phyloP scores from a whole-genome alignment of 2,888 invertebrate genomes.

The Dyspetes luteomarginatus region DNA sequence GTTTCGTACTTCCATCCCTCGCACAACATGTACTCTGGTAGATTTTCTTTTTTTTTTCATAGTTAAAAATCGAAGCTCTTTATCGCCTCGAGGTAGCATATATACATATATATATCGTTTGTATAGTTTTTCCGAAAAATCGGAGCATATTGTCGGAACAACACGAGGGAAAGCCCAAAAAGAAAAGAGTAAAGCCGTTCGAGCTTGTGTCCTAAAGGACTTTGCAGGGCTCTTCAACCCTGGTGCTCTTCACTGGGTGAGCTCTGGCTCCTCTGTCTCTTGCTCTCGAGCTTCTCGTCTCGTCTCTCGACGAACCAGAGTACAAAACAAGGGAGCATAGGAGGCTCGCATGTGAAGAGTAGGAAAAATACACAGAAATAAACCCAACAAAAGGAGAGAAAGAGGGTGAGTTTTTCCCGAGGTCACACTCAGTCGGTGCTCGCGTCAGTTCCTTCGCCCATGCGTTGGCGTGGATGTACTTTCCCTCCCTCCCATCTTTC shows the following conservation, averaged over 20 bases:
- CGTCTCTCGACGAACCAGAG: slow-evolving; percentile 28
- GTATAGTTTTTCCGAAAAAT: neutral
- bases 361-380: slow-evolving; percentile 36
- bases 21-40: neutral
- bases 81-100: neutral
- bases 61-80: slow-evolving; percentile 9
- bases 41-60: neutral
- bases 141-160: slow-evolving; percentile 1
- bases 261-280: neutral
- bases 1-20: neutral
- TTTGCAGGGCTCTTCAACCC: slow-evolving; percentile 28
- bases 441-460: neutral
- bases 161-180: neutral
- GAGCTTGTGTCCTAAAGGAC: slow-evolving; percentile 38
- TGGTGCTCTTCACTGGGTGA: slow-evolving; percentile 19
- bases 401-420: slow-evolving; percentile 9
- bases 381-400: neutral
- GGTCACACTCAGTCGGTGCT: slow-evolving; percentile 48
- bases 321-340: slow-evolving; percentile 32
- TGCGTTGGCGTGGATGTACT: slow-evolving; percentile 2
- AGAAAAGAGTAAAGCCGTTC: neutral
- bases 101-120: neutral
- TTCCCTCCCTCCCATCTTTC: neutral
- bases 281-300: slow-evolving; percentile 9
- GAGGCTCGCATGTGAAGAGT: slow-evolving; percentile 18